These are phyloP conservation scores for Mimumesa dahlbomi DNA, from an alignment of 2,888 invertebrate species.

Conservation along the genomic window DNA sequence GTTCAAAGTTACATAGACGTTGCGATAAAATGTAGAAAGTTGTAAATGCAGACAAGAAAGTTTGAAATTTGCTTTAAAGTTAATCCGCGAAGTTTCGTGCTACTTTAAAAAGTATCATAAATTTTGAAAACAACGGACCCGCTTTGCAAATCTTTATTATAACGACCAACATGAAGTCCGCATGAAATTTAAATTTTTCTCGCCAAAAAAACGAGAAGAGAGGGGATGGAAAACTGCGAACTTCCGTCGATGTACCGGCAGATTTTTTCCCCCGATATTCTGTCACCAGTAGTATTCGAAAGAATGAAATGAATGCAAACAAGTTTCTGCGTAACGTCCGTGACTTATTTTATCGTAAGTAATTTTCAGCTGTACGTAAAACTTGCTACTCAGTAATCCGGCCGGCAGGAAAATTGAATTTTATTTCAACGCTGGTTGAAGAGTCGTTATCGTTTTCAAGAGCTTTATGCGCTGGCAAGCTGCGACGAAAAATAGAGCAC, in stretches of 20 bases:
- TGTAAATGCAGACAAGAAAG: constrained; percentile 15
- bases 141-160: constrained; percentile 18
- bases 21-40: not conserved
- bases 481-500: too few species aligned
- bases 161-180: too few species aligned
- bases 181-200: too few species aligned
- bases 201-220: too few species aligned
- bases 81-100: not conserved
- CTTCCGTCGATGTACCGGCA: too few species aligned
- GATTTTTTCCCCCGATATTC: too few species aligned
- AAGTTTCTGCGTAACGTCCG: too few species aligned
- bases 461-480: constrained; percentile 18
- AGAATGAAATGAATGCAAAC: too few species aligned
- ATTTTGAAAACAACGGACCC: not conserved
- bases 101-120: constrained; percentile 11
- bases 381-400: constrained; percentile 6
- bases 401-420: constrained; percentile 31
- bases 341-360: too few species aligned
- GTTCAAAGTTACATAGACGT: not conserved
- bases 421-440: constrained; percentile 29
- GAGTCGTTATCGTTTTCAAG: constrained; percentile 33
- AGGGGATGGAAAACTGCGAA: too few species aligned
- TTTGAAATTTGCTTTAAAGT: constrained; percentile 5
- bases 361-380: not conserved
- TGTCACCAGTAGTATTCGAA: too few species aligned